Percentiles rank a stretch among this genome's conserved stretches.
These are phyloP conservation scores for Tribolium castaneum DNA, from an alignment of 1,140 invertebrate genomes.

Conservation along the genomic window DNA sequence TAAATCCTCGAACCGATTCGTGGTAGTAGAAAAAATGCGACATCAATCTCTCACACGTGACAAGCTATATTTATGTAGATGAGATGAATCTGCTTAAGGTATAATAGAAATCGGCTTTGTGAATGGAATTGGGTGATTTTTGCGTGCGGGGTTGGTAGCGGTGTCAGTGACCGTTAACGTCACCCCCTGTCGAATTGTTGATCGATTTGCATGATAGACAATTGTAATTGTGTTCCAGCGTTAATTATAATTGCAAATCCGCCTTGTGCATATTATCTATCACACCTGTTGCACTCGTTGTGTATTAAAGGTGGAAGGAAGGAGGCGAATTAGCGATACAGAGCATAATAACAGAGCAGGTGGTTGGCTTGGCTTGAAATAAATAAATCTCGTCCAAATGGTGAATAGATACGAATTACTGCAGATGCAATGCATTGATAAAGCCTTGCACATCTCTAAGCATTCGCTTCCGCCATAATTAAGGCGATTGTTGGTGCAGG, in stretches of 20 bases:
- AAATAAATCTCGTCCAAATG: constrained; percentile 33
- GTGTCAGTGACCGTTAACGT: too few relatives aligned
- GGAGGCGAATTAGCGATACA: neutral
- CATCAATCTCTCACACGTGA: too few relatives aligned
- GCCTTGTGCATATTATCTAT: constrained; percentile 16
- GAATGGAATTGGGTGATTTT: neutral
- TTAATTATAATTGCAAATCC: constrained; percentile 30
- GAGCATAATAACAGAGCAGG: constrained; percentile 26
- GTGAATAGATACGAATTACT: constrained; percentile 28
- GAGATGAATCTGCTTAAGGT: too few relatives aligned
- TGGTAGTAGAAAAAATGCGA: too few relatives aligned
- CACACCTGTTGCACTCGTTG: constrained; percentile 30
- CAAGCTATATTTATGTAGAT: too few relatives aligned
- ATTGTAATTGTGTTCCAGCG: constrained; percentile 14
- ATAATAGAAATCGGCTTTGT: too few relatives aligned
- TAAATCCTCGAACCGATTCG: too few relatives aligned
- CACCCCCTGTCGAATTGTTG: neutral
- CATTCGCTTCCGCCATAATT: constrained; percentile 30
- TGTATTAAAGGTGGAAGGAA: neutral
- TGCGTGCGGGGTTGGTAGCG: neutral
- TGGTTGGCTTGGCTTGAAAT: constrained; percentile 1
- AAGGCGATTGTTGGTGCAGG: neutral
- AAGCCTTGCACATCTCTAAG: neutral
- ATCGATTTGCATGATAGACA: constrained; percentile 26
- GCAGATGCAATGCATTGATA: constrained; percentile 17